A percentile compares a stretch with the other conserved stretches of the same genome.
Evolutionary conservation across 2,797 vertebrate species (phyloP).

Genomic region (Acanthiza pusilla): DNA sequence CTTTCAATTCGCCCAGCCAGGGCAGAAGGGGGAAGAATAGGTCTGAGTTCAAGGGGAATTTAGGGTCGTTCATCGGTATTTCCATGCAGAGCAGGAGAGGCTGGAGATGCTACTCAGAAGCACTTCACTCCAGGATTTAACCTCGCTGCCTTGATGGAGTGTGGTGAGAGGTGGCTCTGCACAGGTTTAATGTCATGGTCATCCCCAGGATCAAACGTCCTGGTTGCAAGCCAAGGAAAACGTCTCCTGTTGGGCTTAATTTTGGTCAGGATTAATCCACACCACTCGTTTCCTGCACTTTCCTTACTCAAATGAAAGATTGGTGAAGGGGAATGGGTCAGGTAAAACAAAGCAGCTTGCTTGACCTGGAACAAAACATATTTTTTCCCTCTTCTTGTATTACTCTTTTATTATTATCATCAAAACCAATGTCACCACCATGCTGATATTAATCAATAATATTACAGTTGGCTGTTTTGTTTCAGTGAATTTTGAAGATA

Average conservation of each 20-base stretch:
- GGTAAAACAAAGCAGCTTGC: not conserved
- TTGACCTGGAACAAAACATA: not conserved
- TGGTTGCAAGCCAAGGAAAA: constrained; percentile 7
- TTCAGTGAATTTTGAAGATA: not conserved
- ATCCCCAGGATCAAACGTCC: not conserved
- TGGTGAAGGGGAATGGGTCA: not conserved
- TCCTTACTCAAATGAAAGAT: not conserved
- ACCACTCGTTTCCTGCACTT: not conserved
- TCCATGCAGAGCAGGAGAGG: not conserved
- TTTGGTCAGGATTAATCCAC: not conserved
- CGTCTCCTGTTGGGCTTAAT: not conserved
- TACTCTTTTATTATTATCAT: not conserved
- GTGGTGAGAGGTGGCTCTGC: not conserved
- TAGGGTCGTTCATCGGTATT: not conserved
- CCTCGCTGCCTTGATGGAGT: not conserved
- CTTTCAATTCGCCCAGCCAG: not conserved
- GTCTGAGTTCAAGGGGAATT: not conserved
- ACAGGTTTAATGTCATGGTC: fast-evolving
- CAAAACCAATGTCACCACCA: not conserved
- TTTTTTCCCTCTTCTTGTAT: not conserved
- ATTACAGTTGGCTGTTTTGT: not conserved
- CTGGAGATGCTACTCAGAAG: not conserved
- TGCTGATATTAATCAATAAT: not conserved
- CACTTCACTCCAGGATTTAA: not conserved
- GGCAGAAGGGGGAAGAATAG: not conserved